Percentiles rank a stretch among this genome's conserved stretches.
Evolutionary conservation across 1,140 invertebrate species (phyloP).

Genomic region (Zaprionus davidi): DNA sequence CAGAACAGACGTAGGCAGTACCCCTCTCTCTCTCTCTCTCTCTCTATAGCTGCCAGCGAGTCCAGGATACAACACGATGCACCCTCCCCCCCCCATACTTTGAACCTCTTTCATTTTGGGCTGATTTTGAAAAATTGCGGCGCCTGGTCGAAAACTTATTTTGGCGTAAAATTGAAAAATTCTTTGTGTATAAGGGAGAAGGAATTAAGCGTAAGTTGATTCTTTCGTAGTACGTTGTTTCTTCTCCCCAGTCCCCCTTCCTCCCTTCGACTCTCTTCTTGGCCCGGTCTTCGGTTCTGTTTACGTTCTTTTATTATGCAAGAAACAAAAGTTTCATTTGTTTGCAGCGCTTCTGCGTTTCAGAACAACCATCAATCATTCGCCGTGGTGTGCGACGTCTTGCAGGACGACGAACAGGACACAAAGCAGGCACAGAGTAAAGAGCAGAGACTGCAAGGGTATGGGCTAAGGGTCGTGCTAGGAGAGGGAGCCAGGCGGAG

Average conservation of each 20-base stretch:
- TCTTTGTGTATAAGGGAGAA: slow-evolving; percentile 68
- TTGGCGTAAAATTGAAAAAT: slow-evolving; percentile 84
- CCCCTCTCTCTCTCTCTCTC: slow-evolving; percentile 8
- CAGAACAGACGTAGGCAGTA: background rate
- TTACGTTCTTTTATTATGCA: slow-evolving; percentile 82
- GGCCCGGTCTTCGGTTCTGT: slow-evolving; percentile 25
- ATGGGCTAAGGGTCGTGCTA: background rate
- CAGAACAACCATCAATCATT: slow-evolving; percentile 80
- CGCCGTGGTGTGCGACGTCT: slow-evolving; percentile 77
- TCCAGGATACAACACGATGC: background rate
- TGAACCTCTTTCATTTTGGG: slow-evolving; percentile 11
- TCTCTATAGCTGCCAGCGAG: background rate
- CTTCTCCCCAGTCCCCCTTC: background rate
- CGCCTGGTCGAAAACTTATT: slow-evolving; percentile 79
- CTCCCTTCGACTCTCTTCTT: background rate
- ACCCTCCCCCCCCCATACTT: background rate
- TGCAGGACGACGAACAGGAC: slow-evolving; percentile 48
- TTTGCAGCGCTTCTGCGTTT: slow-evolving; percentile 72
- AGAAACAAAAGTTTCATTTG: slow-evolving; percentile 83
- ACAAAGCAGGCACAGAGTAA: slow-evolving; percentile 26
- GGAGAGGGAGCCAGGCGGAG: background rate
- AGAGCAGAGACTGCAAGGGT: background rate
- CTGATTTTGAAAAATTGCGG: slow-evolving; percentile 77
- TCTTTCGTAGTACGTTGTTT: slow-evolving; percentile 45
- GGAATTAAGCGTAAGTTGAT: slow-evolving; percentile 78